These are phyloP conservation scores for Manacus vitellinus DNA, from an alignment of 2,113 vertebrate species.

Conservation along the genomic window DNA sequence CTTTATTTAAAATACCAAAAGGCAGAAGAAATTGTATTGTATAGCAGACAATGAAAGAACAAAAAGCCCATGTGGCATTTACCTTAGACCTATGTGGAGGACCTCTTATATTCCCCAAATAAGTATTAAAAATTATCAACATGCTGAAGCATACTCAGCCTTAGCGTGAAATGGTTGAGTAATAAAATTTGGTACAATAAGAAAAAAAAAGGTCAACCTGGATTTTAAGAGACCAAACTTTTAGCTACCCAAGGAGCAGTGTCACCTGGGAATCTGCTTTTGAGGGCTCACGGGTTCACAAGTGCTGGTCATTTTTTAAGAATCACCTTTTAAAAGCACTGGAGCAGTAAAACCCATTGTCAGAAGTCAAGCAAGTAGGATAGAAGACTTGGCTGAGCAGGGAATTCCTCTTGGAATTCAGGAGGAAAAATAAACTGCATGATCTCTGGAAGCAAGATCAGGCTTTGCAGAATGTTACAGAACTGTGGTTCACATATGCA, in stretches of 20 bases:
- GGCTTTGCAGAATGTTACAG: neutral
- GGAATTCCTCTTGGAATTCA: neutral
- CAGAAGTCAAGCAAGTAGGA: neutral
- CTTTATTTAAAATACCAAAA: neutral
- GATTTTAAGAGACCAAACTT: neutral
- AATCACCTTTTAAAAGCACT: neutral
- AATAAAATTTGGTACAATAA: neutral
- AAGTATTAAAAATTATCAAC: neutral
- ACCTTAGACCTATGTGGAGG: neutral
- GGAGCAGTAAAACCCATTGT: neutral
- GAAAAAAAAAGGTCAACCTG: neutral
- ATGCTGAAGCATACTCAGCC: neutral
- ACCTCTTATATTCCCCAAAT: neutral
- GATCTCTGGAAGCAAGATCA: neutral
- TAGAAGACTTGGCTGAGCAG: neutral
- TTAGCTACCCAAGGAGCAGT: neutral
- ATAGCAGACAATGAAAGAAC: neutral
- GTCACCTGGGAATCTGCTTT: neutral
- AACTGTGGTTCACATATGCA: neutral
- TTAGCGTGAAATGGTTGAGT: neutral
- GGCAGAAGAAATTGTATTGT: neutral
- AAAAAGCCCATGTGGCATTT: neutral
- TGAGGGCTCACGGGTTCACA: neutral
- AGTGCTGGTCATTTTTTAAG: neutral
- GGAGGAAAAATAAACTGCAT: neutral